Conservation (phyloP, 1,140 invertebrate genomes). For the Drosophila willistoni region DNA sequence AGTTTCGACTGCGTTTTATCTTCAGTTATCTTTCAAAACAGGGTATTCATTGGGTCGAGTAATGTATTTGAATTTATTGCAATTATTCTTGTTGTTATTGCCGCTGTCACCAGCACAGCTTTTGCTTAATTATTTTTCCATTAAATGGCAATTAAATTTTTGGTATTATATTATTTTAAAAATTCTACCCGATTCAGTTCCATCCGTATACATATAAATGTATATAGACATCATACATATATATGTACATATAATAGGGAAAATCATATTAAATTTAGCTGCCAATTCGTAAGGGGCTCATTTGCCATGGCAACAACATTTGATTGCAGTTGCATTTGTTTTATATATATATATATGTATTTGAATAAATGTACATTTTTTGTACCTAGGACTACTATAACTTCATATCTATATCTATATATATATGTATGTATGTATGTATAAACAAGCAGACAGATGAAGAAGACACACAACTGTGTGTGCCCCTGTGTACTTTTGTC, state of each 20-base stretch:
- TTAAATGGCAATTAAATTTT: constrained; percentile 68
- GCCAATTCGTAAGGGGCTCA: background rate
- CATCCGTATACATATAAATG: background rate
- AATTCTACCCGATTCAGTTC: background rate
- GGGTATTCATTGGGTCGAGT: background rate
- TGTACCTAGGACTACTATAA: constrained; percentile 15
- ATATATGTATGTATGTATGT: constrained; percentile 18
- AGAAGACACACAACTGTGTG: constrained; percentile 13
- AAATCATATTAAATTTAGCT: constrained; percentile 9
- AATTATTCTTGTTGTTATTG: constrained; percentile 49
- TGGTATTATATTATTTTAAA: constrained; percentile 39
- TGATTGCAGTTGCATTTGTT: constrained; percentile 49
- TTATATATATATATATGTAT: constrained; percentile 20
- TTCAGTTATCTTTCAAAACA: background rate
- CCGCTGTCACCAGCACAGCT: constrained; percentile 38
- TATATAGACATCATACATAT: background rate
- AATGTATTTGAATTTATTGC: background rate
- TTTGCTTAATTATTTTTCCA: constrained; percentile 68
- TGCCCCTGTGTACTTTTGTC: constrained; percentile 13
- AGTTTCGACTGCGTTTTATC: too few relatives aligned
- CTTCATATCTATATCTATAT: constrained; percentile 15
- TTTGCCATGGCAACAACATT: constrained; percentile 48
- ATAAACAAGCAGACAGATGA: constrained; percentile 32
- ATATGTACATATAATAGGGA: background rate
- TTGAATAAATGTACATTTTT: constrained; percentile 24